Evolutionary conservation across 2,888 invertebrate species (phyloP).

Genomic region (Xanthorhoe spadicearia): DNA sequence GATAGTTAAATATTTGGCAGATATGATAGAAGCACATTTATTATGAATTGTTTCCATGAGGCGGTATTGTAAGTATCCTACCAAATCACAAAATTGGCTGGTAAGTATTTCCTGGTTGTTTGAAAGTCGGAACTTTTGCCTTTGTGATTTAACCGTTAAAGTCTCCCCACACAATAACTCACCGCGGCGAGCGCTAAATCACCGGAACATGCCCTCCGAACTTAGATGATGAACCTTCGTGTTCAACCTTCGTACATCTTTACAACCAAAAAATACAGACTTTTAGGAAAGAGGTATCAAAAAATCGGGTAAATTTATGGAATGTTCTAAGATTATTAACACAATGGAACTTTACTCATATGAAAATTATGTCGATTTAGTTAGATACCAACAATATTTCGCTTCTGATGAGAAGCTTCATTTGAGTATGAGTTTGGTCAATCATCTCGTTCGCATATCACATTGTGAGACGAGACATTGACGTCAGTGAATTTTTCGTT

Average conservation of each 20-base stretch:
- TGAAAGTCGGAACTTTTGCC: constrained; percentile 14
- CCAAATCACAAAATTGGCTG: not conserved
- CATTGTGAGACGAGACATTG: too few relatives aligned
- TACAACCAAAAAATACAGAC: not conserved
- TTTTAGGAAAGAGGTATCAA: not conserved
- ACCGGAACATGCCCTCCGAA: constrained; percentile 32
- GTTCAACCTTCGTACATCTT: constrained; percentile 23
- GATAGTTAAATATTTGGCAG: too few relatives aligned
- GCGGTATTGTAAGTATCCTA: not conserved
- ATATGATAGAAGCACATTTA: not conserved
- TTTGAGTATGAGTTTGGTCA: too few relatives aligned
- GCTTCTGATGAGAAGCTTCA: too few relatives aligned
- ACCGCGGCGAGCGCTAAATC: constrained; percentile 34
- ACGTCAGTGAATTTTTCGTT: too few relatives aligned
- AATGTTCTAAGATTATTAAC: not conserved
- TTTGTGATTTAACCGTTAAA: constrained; percentile 15
- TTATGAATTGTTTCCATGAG: not conserved
- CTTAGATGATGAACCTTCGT: constrained; percentile 33
- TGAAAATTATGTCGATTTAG: too few relatives aligned
- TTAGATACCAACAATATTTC: too few relatives aligned
- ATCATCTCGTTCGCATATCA: too few relatives aligned
- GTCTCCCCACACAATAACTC: constrained; percentile 33
- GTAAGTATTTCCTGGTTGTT: constrained; percentile 1
- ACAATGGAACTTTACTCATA: too few relatives aligned
- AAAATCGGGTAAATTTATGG: not conserved